These are phyloP conservation scores for Heteromurus nitidus DNA, from an alignment of 2,888 invertebrate species.

Conservation along the genomic window DNA sequence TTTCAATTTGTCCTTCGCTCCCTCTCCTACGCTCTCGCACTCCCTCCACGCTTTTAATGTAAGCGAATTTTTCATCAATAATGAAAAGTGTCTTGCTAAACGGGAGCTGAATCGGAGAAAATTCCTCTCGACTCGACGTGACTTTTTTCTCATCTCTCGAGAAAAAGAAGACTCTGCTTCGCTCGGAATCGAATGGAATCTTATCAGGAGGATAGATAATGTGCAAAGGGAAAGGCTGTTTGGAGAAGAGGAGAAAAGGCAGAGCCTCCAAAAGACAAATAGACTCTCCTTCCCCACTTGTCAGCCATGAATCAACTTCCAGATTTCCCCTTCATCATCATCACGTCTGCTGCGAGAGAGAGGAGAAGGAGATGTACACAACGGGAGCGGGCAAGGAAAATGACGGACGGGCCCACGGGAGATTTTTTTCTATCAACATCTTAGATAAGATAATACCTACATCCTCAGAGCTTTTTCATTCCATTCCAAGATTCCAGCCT, in stretches of 20 bases:
- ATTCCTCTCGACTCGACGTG: background rate
- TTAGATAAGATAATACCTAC: background rate
- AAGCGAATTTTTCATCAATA: background rate
- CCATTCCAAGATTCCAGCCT: background rate
- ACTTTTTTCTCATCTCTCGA: background rate
- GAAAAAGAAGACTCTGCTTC: background rate
- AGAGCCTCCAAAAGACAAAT: conserved; percentile 59
- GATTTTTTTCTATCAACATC: background rate
- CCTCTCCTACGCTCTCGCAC: background rate
- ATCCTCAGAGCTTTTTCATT: too few species aligned
- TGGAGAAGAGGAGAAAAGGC: background rate
- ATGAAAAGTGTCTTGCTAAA: background rate
- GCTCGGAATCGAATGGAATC: background rate
- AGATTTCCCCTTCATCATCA: conserved; percentile 31
- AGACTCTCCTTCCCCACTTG: conserved; percentile 57
- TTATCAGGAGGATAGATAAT: conserved; percentile 13
- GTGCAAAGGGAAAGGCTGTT: background rate
- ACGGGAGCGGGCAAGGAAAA: too few species aligned
- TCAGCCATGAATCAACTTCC: conserved; percentile 53
- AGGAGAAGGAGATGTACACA: background rate
- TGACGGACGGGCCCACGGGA: conserved; percentile 41
- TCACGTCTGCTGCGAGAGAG: background rate
- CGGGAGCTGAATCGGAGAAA: background rate
- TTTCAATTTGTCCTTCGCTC: background rate
- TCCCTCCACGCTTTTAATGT: background rate